These are phyloP conservation scores for Dione vanillae DNA, from an alignment of 2,888 invertebrate species.

Conservation along the genomic window DNA sequence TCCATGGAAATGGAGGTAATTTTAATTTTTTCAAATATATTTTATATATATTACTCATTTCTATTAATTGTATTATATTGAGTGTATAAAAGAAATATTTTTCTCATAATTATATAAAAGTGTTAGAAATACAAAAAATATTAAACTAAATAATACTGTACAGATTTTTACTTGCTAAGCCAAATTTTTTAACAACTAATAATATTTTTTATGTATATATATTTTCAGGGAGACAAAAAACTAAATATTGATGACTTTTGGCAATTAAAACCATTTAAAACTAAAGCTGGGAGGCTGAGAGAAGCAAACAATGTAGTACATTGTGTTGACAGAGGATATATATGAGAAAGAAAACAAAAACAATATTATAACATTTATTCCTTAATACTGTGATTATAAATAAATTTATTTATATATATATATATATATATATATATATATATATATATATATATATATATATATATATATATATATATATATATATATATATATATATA, in stretches of 20 bases:
- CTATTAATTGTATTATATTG: too few relatives aligned
- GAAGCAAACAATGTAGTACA: constrained; percentile 87
- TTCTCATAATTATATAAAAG: too few relatives aligned
- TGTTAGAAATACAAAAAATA: too few relatives aligned
- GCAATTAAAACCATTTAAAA: constrained; percentile 85
- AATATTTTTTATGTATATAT: constrained; percentile 18
- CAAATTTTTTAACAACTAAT: not conserved
- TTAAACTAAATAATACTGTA: too few relatives aligned
- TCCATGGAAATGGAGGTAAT: constrained; percentile 83
- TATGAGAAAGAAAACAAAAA: constrained; percentile 63
- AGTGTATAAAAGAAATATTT: too few relatives aligned
- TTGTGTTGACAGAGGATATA: constrained; percentile 86
- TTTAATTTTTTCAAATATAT: not conserved
- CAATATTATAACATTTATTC: not conserved
- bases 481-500: too few relatives aligned
- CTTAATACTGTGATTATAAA: not conserved
- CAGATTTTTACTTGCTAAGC: too few relatives aligned
- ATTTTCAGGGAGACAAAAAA: constrained; percentile 78
- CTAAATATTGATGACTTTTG: constrained; percentile 86
- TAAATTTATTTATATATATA: not conserved
- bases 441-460: too few relatives aligned
- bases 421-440: too few relatives aligned
- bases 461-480: too few relatives aligned
- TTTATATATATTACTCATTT: not conserved
- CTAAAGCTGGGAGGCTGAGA: constrained; percentile 83